A percentile compares a stretch with the other conserved stretches of the same genome.
Evolutionary conservation across 2,797 vertebrate species (phyloP).

Genomic region (Coluber constrictor): DNA sequence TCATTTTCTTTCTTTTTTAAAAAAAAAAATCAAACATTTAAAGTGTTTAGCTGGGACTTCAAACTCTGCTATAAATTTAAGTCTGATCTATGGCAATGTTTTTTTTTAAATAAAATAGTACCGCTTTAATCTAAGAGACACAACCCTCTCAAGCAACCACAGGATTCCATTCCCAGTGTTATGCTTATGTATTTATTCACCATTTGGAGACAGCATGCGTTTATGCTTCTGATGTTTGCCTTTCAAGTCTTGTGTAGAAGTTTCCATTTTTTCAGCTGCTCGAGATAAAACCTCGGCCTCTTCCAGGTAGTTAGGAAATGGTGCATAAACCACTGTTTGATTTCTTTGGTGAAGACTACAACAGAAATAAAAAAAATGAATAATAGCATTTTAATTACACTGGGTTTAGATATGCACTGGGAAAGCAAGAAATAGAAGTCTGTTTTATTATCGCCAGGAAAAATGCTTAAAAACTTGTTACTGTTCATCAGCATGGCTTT

Average conservation of each 20-base stretch:
- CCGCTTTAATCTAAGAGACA: slow-evolving; percentile 34
- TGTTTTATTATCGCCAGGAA: not conserved
- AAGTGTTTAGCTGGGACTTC: not conserved
- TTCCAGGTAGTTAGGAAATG: slow-evolving; percentile 68
- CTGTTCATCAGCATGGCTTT: not conserved
- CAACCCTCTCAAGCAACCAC: slow-evolving; percentile 31
- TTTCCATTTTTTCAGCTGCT: slow-evolving; percentile 82
- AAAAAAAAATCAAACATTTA: not conserved
- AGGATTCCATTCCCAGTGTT: not conserved
- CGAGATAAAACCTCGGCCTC: slow-evolving; percentile 68
- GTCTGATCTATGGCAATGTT: not conserved
- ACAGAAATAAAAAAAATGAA: slow-evolving; percentile 30
- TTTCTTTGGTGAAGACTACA: slow-evolving; percentile 61
- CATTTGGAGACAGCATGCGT: slow-evolving; percentile 62
- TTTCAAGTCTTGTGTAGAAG: slow-evolving; percentile 69
- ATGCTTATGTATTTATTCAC: slow-evolving; percentile 61
- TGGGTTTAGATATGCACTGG: not conserved
- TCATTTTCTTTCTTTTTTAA: not conserved
- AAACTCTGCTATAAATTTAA: not conserved
- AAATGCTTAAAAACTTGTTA: not conserved
- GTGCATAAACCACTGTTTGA: slow-evolving; percentile 44
- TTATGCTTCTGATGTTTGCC: slow-evolving; percentile 61
- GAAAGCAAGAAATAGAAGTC: not conserved
- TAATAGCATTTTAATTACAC: not conserved
- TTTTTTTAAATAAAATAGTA: not conserved